A percentile compares a stretch with the other conserved stretches of the same genome.
phyloP scores from a whole-genome alignment of 2,113 vertebrate species.

The Alaudala cheleensis region DNA sequence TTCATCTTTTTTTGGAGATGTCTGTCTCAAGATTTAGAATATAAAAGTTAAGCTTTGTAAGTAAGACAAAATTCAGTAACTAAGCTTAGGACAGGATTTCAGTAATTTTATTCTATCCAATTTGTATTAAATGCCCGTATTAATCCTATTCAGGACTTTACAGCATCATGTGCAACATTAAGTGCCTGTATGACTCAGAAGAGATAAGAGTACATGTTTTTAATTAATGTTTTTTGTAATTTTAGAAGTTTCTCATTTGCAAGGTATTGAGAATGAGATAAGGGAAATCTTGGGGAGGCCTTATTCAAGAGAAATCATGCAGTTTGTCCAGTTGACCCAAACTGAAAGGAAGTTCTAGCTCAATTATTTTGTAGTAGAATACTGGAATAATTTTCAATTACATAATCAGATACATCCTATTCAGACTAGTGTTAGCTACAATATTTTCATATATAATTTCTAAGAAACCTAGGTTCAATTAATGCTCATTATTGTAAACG shows the following conservation, averaged over 20 bases:
- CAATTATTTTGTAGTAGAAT: neutral
- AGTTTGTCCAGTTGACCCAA: neutral
- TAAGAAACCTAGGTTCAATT: neutral
- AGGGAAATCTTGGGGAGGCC: neutral
- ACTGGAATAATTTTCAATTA: neutral
- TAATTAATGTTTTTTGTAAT: neutral
- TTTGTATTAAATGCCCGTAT: neutral
- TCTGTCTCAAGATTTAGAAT: constrained; percentile 79
- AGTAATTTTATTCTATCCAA: neutral
- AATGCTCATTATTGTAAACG: neutral
- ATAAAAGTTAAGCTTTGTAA: constrained; percentile 3
- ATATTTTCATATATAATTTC: neutral
- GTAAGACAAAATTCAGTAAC: neutral
- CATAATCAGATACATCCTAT: neutral
- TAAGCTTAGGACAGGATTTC: neutral
- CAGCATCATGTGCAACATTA: neutral
- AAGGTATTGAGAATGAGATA: neutral
- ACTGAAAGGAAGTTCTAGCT: neutral
- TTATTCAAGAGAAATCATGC: constrained; percentile 33
- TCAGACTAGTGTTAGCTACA: neutral
- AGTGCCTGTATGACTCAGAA: neutral
- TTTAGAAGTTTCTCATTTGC: neutral
- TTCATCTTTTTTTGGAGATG: constrained; percentile 85
- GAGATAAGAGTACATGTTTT: neutral
- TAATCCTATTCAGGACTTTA: neutral